Conservation (phyloP, 2,888 invertebrate species). For the Zhengitettix transpicula region DNA sequence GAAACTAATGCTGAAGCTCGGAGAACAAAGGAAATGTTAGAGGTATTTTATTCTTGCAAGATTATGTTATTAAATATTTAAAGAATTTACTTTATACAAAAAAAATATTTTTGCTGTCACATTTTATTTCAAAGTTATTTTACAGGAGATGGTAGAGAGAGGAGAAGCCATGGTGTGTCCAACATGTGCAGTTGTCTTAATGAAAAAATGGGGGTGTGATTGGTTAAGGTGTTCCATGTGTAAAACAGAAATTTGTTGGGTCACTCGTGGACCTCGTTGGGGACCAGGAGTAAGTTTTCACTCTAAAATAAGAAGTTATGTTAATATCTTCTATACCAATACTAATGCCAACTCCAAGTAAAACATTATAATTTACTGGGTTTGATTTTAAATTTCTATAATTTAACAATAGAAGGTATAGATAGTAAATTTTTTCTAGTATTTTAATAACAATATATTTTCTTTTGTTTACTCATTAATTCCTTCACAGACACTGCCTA, state of each 20-base stretch:
- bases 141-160: slow-evolving; percentile 51
- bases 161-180: slow-evolving; percentile 82
- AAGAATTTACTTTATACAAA: neutral
- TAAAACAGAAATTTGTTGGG: slow-evolving; percentile 90
- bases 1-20: slow-evolving; percentile 51
- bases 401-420: too few relatives aligned
- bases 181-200: slow-evolving; percentile 64
- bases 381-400: too few relatives aligned
- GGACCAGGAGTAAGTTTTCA: slow-evolving; percentile 35
- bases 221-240: slow-evolving; percentile 85
- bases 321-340: too few relatives aligned
- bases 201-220: slow-evolving; percentile 89
- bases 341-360: too few relatives aligned
- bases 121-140: neutral
- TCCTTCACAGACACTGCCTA: too few relatives aligned
- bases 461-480: too few relatives aligned
- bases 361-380: too few relatives aligned
- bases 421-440: too few relatives aligned
- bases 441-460: too few relatives aligned
- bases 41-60: slow-evolving; percentile 25
- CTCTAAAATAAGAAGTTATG: too few relatives aligned
- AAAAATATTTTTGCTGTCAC: too few relatives aligned
- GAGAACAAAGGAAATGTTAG: slow-evolving; percentile 61
- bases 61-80: neutral
- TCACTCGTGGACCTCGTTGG: slow-evolving; percentile 56